phyloP scores from a whole-genome alignment of 2,113 vertebrate genomes.

The Bubalus kerabau region DNA sequence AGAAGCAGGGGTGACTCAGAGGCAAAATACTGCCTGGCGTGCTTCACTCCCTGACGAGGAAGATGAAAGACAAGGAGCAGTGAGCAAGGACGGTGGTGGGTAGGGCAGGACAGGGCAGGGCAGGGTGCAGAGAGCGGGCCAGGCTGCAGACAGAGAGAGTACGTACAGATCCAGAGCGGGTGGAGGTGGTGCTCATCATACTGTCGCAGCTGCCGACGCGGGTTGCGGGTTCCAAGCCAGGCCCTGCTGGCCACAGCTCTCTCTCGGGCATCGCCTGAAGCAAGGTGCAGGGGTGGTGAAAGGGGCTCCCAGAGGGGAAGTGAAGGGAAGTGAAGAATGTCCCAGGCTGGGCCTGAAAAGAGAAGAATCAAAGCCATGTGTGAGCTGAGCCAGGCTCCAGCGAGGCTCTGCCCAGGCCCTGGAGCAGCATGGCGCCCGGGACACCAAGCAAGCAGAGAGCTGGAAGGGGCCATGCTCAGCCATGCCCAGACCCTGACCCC shows the following conservation, averaged over 20 bases:
- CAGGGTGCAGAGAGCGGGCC: not conserved
- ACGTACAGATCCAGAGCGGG: slow-evolving; percentile 84
- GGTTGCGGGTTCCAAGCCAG: slow-evolving; percentile 75
- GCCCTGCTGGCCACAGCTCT: slow-evolving; percentile 84
- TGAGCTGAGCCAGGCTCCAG: slow-evolving; percentile 30
- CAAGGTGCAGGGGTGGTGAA: slow-evolving; percentile 43
- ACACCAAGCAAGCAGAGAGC: slow-evolving; percentile 47
- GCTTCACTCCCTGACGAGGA: not conserved
- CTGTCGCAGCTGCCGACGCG: slow-evolving; percentile 87
- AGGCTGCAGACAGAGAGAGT: not conserved
- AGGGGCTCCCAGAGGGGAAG: slow-evolving; percentile 66
- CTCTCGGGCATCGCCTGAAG: slow-evolving; percentile 86
- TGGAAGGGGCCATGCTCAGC: not conserved
- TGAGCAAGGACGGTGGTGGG: not conserved
- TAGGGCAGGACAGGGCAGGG: not conserved
- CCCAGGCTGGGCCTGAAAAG: slow-evolving; percentile 73
- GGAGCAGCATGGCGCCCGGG: not conserved
- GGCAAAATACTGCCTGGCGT: not conserved
- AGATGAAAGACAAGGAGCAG: slow-evolving; percentile 35
- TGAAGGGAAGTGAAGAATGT: slow-evolving; percentile 59
- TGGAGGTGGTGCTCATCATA: slow-evolving; percentile 84
- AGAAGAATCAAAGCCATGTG: slow-evolving; percentile 66
- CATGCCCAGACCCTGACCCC: not conserved
- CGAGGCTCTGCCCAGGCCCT: slow-evolving; percentile 15
- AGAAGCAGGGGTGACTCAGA: slow-evolving; percentile 37